phyloP scores from a whole-genome alignment of 2,113 vertebrate species.

The Eulacestoma nigropectus region DNA sequence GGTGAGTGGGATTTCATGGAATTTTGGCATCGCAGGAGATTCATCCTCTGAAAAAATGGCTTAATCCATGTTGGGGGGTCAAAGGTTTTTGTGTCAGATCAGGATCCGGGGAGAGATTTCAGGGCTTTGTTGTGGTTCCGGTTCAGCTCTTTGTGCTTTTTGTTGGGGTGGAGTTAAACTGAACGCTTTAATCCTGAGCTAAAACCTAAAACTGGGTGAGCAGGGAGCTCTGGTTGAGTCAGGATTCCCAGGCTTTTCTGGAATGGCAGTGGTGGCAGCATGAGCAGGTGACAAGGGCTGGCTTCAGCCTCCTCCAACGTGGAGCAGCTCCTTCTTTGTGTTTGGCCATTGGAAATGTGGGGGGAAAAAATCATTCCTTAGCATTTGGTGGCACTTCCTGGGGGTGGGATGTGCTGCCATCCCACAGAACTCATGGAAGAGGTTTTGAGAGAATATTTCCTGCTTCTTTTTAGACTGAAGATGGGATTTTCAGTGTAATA shows the following conservation, averaged over 20 bases:
- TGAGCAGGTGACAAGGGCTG: neutral
- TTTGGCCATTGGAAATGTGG: neutral
- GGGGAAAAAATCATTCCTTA: neutral
- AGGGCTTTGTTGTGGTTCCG: neutral
- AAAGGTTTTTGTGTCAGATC: neutral
- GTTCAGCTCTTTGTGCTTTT: neutral
- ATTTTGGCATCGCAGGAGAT: neutral
- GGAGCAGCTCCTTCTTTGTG: neutral
- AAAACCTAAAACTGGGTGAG: neutral
- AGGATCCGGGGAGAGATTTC: neutral
- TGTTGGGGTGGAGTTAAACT: neutral
- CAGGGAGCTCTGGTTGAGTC: neutral
- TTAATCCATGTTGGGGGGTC: too few species aligned
- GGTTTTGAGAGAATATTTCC: neutral
- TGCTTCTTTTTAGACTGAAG: neutral
- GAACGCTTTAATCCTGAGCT: neutral
- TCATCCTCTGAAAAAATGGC: too few species aligned
- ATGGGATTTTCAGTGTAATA: neutral
- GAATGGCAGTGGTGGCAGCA: neutral
- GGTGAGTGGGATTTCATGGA: neutral
- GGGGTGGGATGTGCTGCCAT: neutral
- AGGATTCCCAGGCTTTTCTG: neutral
- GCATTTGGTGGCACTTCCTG: neutral
- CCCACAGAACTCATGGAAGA: neutral
- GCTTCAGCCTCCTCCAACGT: fast-evolving